A percentile compares a stretch with the other conserved stretches of the same genome.
Conservation (phyloP, 1,140 invertebrate genomes). For the Drosophila setifemur region DNA sequence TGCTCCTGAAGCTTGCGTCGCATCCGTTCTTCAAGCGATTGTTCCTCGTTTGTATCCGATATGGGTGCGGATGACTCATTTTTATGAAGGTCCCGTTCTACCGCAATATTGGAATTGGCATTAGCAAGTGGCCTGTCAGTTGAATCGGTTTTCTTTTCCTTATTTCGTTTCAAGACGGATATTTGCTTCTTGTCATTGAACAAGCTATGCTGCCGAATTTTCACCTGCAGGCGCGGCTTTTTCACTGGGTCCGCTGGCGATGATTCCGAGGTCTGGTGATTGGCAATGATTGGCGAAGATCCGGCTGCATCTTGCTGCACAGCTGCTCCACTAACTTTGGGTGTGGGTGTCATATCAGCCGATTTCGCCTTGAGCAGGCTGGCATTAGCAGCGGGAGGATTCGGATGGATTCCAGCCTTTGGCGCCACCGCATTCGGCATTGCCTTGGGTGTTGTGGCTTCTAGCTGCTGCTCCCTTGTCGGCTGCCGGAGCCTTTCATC, state of each 20-base stretch:
- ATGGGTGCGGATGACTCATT: neutral
- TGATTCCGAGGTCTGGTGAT: conserved; percentile 6
- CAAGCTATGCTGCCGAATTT: conserved; percentile 25
- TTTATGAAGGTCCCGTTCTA: neutral
- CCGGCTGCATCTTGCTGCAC: neutral
- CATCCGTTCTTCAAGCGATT: conserved; percentile 32
- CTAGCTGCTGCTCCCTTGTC: neutral
- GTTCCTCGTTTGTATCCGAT: conserved; percentile 11
- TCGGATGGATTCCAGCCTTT: neutral
- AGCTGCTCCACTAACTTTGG: neutral
- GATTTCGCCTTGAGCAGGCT: conserved; percentile 13
- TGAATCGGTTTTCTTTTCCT: neutral
- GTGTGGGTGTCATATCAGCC: neutral
- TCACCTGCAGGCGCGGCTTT: conserved; percentile 27
- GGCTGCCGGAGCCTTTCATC: neutral
- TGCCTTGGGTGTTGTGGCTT: neutral
- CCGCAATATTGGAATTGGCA: neutral
- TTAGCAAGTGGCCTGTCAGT: neutral
- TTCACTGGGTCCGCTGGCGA: conserved; percentile 12
- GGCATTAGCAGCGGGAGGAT: neutral
- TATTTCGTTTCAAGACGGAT: conserved; percentile 1
- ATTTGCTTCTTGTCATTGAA: conserved; percentile 5
- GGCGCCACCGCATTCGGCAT: conserved; percentile 4
- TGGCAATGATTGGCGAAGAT: neutral
- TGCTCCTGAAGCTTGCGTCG: conserved; percentile 44